Percentiles rank a stretch among this genome's conserved stretches.
These are phyloP conservation scores for Acanthosepion lycidas DNA, from an alignment of 2,888 invertebrate genomes.

Conservation along the genomic window DNA sequence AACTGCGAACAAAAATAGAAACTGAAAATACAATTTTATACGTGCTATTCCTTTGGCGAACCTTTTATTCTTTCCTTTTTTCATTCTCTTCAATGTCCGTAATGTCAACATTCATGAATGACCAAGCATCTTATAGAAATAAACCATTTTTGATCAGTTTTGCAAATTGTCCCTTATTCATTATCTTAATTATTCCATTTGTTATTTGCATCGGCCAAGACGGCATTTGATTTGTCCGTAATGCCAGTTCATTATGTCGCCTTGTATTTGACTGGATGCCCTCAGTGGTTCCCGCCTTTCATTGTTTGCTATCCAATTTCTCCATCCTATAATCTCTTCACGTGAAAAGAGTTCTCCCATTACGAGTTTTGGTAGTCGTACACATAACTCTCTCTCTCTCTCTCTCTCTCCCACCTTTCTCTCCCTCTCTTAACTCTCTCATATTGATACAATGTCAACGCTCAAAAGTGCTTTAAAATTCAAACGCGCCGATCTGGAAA, in stretches of 20 bases:
- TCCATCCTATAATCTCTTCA: not conserved
- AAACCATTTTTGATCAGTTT: not conserved
- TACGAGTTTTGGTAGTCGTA: too few relatives aligned
- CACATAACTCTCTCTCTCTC: not conserved
- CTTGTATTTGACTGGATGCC: not conserved
- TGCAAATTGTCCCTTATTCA: constrained; percentile 11
- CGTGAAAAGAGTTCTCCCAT: not conserved
- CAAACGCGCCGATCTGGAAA: too few relatives aligned
- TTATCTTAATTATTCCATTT: not conserved
- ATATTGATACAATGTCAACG: too few relatives aligned
- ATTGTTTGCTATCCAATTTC: not conserved
- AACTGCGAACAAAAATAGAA: too few relatives aligned
- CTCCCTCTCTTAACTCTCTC: too few relatives aligned
- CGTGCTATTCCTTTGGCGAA: too few relatives aligned
- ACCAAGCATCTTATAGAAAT: not conserved
- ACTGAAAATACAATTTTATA: too few relatives aligned
- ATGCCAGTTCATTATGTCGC: constrained; percentile 6
- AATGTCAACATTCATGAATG: not conserved
- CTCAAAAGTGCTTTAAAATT: too few relatives aligned
- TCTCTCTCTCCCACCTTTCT: not conserved
- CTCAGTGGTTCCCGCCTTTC: not conserved
- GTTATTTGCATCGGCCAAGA: not conserved
- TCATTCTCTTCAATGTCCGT: not conserved
- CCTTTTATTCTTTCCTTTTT: not conserved
- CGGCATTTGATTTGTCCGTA: not conserved